phyloP scores from a whole-genome alignment of 2,888 invertebrate genomes.

The Hemithea aestivaria region DNA sequence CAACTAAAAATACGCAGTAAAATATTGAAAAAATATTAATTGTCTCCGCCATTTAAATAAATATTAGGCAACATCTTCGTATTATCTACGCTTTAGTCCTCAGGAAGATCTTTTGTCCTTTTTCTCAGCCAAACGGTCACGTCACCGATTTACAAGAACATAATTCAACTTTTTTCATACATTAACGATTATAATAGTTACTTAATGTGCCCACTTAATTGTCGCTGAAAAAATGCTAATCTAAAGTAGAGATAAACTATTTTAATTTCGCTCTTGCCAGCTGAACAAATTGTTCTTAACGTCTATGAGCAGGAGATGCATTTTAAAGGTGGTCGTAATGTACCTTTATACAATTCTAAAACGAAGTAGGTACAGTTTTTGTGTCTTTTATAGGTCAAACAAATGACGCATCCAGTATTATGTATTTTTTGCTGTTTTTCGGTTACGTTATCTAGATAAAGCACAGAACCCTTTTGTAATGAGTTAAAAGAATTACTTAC shows the following conservation, averaged over 20 bases:
- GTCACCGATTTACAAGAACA: conserved; percentile 14
- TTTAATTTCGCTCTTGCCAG: too few species aligned
- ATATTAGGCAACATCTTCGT: too few species aligned
- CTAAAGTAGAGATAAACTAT: too few species aligned
- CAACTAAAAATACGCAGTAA: too few species aligned
- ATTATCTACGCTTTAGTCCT: too few species aligned
- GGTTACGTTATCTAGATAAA: conserved; percentile 14
- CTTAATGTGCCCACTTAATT: conserved; percentile 41
- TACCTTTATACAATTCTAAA: conserved; percentile 7
- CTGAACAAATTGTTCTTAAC: too few species aligned
- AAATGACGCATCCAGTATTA: conserved; percentile 43
- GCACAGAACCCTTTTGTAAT: conserved; percentile 6
- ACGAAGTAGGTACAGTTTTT: conserved; percentile 25
- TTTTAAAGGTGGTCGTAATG: background rate
- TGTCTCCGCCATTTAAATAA: too few species aligned
- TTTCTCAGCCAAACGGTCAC: conserved; percentile 10
- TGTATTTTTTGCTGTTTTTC: conserved; percentile 18
- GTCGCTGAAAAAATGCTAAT: conserved; percentile 35
- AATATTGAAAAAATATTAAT: too few species aligned
- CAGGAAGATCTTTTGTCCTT: too few species aligned
- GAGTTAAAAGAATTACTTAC: too few species aligned
- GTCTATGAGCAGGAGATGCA: too few species aligned
- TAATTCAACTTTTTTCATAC: conserved; percentile 29
- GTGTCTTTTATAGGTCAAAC: conserved; percentile 57
- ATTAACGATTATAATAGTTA: conserved; percentile 37